Conservation (phyloP, 2,888 invertebrate genomes). For the Acronicta aceris region DNA sequence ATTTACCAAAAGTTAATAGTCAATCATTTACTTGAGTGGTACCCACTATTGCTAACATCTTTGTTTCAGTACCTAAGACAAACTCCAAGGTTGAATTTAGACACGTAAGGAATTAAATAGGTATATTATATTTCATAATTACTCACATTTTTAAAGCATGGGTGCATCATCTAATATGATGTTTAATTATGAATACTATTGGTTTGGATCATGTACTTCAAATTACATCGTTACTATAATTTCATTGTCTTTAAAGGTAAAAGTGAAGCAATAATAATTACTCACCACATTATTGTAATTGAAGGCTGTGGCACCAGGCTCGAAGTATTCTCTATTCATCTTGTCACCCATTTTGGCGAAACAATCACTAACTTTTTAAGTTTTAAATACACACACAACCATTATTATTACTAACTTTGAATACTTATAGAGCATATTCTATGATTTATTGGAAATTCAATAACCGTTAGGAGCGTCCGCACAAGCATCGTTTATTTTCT, state of each 20-base stretch:
- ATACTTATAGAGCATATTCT: conserved; percentile 49
- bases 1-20: conserved; percentile 1
- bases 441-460: conserved; percentile 58
- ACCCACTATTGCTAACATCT: conserved; percentile 36
- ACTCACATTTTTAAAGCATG: not conserved
- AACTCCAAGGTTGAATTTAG: conserved; percentile 49
- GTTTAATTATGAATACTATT: not conserved
- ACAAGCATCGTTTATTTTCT: conserved; percentile 69
- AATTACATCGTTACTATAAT: conserved; percentile 2
- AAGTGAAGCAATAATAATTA: conserved; percentile 60
- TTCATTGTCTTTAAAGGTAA: conserved; percentile 41
- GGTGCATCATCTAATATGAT: no score
- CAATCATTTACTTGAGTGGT: not conserved
- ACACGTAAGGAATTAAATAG: not conserved
- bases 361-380: conserved; percentile 64
- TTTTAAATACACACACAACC: conserved; percentile 63
- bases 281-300: conserved; percentile 87
- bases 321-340: conserved; percentile 82
- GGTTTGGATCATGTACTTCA: no score
- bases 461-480: conserved; percentile 78
- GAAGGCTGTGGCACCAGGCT: conserved; percentile 81
- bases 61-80: conserved; percentile 41
- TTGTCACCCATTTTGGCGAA: conserved; percentile 80
- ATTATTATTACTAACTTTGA: conserved; percentile 50
- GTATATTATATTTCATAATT: not conserved